Conservation (phyloP, 2,113 vertebrate genomes). For the Myiozetetes cayanensis region DNA sequence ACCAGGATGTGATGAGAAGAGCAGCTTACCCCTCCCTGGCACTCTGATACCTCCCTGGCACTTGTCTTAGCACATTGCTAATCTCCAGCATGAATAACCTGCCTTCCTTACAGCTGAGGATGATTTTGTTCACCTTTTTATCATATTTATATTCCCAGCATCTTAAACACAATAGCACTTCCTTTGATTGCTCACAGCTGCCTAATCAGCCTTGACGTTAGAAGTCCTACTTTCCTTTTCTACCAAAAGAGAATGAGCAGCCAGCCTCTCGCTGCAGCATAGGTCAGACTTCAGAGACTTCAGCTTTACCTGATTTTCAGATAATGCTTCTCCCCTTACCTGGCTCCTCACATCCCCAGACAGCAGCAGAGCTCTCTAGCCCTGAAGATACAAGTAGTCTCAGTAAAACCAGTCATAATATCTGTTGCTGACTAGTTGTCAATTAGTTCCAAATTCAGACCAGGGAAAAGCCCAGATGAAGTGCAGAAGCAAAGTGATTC, state of each 20-base stretch:
- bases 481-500: neutral
- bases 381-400: neutral
- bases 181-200: neutral
- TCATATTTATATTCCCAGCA: conserved; percentile 26
- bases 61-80: neutral
- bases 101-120: neutral
- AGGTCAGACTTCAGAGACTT: neutral
- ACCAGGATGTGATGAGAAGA: neutral
- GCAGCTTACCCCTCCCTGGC: neutral
- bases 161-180: neutral
- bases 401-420: neutral
- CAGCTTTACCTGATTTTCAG: neutral
- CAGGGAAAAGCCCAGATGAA: neutral
- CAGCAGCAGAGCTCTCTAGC: neutral
- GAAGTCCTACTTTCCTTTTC: neutral
- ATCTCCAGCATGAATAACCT: neutral
- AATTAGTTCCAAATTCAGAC: neutral
- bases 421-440: neutral
- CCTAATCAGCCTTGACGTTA: neutral
- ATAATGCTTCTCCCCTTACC: neutral
- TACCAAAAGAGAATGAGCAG: neutral
- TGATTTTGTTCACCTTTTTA: neutral
- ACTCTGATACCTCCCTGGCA: neutral
- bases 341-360: neutral
- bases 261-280: neutral